These are phyloP conservation scores for Amaurobius ferox DNA, from an alignment of 2,888 invertebrate species.

Conservation along the genomic window DNA sequence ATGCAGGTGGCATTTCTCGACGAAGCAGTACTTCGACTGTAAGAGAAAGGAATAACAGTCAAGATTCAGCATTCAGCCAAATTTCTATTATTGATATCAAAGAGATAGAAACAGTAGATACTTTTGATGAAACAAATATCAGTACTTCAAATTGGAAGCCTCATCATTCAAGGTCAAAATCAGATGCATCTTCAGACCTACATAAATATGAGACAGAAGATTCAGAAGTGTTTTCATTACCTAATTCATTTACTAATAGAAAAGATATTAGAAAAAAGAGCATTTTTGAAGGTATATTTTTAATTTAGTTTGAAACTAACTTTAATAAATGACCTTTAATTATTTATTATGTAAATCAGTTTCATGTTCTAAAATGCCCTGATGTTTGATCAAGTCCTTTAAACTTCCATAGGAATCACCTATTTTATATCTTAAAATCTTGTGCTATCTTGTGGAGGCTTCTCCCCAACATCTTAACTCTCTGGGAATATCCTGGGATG, in stretches of 20 bases:
- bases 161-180: conserved; percentile 61
- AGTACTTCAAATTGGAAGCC: conserved; percentile 15
- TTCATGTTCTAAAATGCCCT: background rate
- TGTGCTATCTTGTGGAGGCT: no score
- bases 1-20: background rate
- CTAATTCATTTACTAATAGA: conserved; percentile 45
- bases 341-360: no score
- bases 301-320: no score
- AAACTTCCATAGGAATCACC: background rate
- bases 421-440: no score
- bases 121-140: background rate
- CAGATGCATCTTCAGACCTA: conserved; percentile 37
- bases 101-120: conserved; percentile 19
- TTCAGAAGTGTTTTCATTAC: conserved; percentile 49
- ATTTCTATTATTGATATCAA: conserved; percentile 41
- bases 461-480: no score
- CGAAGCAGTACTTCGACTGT: conserved; percentile 45
- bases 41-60: conserved; percentile 34
- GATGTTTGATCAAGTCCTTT: background rate
- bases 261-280: conserved; percentile 29
- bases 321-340: no score
- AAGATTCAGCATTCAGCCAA: conserved; percentile 46
- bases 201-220: background rate
- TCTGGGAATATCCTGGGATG: no score
- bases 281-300: conserved; percentile 54